Conservation (phyloP, 1,140 invertebrate species). For the Pachyrhynchus sulphureomaculatus region DNA sequence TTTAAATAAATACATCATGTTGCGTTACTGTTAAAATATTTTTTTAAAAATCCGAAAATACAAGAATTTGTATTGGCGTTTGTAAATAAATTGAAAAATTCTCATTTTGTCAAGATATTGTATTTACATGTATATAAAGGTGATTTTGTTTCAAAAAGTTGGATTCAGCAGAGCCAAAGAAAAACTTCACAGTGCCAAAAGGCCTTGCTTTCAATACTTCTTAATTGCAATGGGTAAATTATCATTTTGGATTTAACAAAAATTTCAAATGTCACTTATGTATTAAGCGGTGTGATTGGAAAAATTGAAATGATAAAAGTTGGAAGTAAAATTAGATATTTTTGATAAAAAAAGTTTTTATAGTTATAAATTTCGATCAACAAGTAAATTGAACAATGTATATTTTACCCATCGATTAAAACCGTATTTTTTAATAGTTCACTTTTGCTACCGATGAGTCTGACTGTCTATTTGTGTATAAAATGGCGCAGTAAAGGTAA, state of each 20-base stretch:
- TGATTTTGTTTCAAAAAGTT: slow-evolving; percentile 33
- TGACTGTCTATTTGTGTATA: slow-evolving; percentile 44
- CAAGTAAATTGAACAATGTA: no score
- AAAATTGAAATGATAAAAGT: no score
- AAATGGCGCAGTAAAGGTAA: slow-evolving; percentile 23
- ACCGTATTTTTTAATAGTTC: neutral
- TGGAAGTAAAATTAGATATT: no score
- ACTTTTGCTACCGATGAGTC: slow-evolving; percentile 47
- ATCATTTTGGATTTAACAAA: neutral
- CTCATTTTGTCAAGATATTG: slow-evolving; percentile 15
- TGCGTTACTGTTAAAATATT: no score
- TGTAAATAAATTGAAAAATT: slow-evolving; percentile 3
- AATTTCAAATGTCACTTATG: no score
- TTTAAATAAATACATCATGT: no score
- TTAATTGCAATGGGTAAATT: neutral
- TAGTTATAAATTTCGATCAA: no score
- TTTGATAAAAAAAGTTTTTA: no score
- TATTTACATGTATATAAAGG: slow-evolving; percentile 36
- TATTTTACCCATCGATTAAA: no score
- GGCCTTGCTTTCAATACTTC: slow-evolving; percentile 5
- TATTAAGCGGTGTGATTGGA: no score
- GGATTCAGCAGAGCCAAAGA: slow-evolving; percentile 50
- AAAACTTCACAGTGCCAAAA: slow-evolving; percentile 41
- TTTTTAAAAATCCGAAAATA: no score
- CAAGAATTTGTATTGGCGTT: neutral